Evolutionary conservation across 2,888 invertebrate genomes (phyloP).

Genomic region (Lumbricus terrestris): DNA sequence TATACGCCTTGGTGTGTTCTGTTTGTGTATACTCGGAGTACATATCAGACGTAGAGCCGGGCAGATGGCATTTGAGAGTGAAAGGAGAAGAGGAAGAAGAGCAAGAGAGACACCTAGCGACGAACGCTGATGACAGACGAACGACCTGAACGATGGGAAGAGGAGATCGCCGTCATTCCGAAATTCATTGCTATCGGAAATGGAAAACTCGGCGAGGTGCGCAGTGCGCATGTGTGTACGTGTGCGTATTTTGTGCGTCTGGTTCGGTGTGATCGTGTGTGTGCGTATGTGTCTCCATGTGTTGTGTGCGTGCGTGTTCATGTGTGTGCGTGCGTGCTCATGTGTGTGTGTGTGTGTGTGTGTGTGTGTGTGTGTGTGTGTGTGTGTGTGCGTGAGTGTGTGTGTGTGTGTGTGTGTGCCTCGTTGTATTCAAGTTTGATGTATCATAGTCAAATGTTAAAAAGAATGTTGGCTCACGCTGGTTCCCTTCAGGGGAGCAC

Average conservation of each 20-base stretch:
- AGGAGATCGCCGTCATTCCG: background rate
- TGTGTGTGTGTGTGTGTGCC: background rate
- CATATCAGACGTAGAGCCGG: background rate
- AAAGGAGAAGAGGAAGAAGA: conserved; percentile 3
- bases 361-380: no score
- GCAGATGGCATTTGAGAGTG: background rate
- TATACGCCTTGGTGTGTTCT: no score
- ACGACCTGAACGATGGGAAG: background rate
- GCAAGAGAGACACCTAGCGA: background rate
- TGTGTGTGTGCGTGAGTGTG: background rate
- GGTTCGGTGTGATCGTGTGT: no score
- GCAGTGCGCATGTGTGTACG: background rate
- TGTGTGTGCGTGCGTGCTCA: no score
- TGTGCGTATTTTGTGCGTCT: background rate
- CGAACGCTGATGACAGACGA: background rate
- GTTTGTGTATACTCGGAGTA: background rate
- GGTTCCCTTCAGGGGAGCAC: background rate
- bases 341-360: no score
- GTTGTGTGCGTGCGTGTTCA: background rate
- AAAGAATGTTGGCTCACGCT: background rate
- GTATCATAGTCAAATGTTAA: background rate
- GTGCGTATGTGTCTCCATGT: no score
- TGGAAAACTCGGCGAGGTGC: background rate
- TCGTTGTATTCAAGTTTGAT: background rate
- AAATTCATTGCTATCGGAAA: background rate